Evolutionary conservation across 2,888 invertebrate genomes (phyloP).

Genomic region (Heliconius ethilla): DNA sequence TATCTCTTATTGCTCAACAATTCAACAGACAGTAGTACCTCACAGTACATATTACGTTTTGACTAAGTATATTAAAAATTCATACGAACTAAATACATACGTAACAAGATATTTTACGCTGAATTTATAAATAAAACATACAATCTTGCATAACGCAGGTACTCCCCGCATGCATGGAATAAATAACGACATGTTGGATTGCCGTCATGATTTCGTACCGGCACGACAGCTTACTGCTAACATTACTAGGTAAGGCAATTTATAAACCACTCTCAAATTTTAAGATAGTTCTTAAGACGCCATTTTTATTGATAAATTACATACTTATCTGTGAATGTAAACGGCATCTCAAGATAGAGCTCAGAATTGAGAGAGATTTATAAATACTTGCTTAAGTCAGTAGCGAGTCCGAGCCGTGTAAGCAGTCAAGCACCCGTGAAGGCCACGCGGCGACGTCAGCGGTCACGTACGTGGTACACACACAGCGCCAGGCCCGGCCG

Average conservation of each 20-base stretch:
- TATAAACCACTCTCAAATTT: too few species aligned
- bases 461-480: constrained; percentile 52
- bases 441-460: constrained; percentile 65
- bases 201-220: constrained; percentile 24
- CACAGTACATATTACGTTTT: neutral
- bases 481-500: constrained; percentile 45
- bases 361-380: too few species aligned
- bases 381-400: neutral
- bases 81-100: constrained; percentile 12
- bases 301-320: too few species aligned
- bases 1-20: constrained; percentile 1
- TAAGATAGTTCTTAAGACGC: too few species aligned
- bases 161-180: constrained; percentile 22
- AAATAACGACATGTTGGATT: constrained; percentile 11
- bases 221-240: constrained; percentile 15
- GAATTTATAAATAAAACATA: constrained; percentile 22
- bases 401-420: constrained; percentile 44
- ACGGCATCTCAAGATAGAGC: too few species aligned
- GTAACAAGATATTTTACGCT: constrained; percentile 18
- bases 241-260: neutral
- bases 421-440: constrained; percentile 71
- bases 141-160: constrained; percentile 11
- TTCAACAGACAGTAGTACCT: constrained; percentile 3
- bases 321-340: too few species aligned
- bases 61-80: neutral